phyloP scores from a whole-genome alignment of 2,113 vertebrate genomes.

The Brachyhypopomus occidentalis region DNA sequence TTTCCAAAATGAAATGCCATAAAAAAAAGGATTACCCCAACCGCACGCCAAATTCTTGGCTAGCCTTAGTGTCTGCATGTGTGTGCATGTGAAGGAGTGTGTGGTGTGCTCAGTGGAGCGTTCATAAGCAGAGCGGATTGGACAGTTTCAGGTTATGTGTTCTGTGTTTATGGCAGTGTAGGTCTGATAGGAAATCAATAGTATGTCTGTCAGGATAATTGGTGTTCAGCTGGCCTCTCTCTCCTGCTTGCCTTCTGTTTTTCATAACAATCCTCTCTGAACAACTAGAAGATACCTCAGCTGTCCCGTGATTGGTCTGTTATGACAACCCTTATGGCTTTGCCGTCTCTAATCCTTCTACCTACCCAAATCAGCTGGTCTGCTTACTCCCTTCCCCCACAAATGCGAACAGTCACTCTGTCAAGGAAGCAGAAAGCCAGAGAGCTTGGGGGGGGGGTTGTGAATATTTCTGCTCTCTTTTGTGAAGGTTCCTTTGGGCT shows the following conservation, averaged over 20 bases:
- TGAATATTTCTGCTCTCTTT: slow-evolving; percentile 34
- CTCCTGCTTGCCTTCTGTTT: slow-evolving; percentile 48
- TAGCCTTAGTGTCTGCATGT: slow-evolving; percentile 3
- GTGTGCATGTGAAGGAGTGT: slow-evolving; percentile 25
- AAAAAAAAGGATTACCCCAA: slow-evolving; percentile 4
- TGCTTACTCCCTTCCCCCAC: slow-evolving; percentile 50
- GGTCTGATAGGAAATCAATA: slow-evolving; percentile 62
- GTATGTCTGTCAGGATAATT: slow-evolving; percentile 61
- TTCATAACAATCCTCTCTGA: slow-evolving; percentile 54
- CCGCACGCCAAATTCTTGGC: background rate
- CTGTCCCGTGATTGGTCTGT: slow-evolving; percentile 54
- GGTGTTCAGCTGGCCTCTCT: slow-evolving; percentile 58
- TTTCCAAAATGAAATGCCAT: background rate
- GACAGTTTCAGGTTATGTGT: slow-evolving; percentile 62
- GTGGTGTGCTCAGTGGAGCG: slow-evolving; percentile 45
- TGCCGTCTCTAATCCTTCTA: slow-evolving; percentile 34
- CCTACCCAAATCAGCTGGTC: slow-evolving; percentile 55
- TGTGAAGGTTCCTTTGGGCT: slow-evolving; percentile 28
- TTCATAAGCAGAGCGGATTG: slow-evolving; percentile 57
- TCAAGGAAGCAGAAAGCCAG: slow-evolving; percentile 60
- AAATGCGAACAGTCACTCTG: slow-evolving; percentile 53
- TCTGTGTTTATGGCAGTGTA: slow-evolving; percentile 61
- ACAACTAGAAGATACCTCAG: slow-evolving; percentile 51
- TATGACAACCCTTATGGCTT: slow-evolving; percentile 55
- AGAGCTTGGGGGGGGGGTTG: slow-evolving; percentile 35